Evolutionary conservation across 2,888 invertebrate species (phyloP), one percentile per base, ranked within the genome.

Genomic region (Caenorhabditis panamensis): DNA sequence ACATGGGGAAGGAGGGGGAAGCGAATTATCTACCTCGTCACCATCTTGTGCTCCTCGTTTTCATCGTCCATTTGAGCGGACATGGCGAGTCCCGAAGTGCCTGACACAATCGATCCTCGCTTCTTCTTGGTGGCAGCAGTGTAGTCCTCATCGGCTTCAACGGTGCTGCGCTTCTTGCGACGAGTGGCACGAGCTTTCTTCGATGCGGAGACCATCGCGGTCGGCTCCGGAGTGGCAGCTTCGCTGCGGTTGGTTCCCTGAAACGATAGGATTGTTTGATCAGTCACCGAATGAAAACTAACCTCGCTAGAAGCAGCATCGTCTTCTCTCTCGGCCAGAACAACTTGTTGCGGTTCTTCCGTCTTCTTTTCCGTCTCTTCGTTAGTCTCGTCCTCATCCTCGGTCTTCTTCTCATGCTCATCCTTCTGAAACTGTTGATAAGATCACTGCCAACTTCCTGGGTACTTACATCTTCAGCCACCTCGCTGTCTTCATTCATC

Each of bases 281-380:
- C 28, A 22, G 16, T 5, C n/a, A 61, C 24, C 54, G 53, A 11
- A 20, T 41, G 11, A 37, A 61, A 18, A 54, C 18, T n/a, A 54
- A 79, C 79, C 66, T 79, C 79, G 20, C 79, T 79, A 13, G 79
- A 79, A 22, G 79, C 79, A 3, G 79, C 79, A 41, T 79, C 79
- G 41, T 79, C 79, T 22, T 79, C 79, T n/a, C 79, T 36, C 16
- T 79, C 79, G 13, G 44, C 37, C 0, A 36, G 16, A 36, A 64
- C 54, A 4, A 41, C 31, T 16, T 63, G 56, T 20, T 67, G 36
- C 18, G 41, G 28, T 8, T 59, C 63, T n/a, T 64, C 73, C 0
- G 56, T 24, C 18, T 54, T 67, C 20, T 67, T 68, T 16, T 73
- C 79, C 9, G 63, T 68, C 9, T 79, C 72, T 28, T 63, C 61